Evolutionary conservation across 2,888 invertebrate genomes (phyloP).

Genomic region (Spisula subtruncata): DNA sequence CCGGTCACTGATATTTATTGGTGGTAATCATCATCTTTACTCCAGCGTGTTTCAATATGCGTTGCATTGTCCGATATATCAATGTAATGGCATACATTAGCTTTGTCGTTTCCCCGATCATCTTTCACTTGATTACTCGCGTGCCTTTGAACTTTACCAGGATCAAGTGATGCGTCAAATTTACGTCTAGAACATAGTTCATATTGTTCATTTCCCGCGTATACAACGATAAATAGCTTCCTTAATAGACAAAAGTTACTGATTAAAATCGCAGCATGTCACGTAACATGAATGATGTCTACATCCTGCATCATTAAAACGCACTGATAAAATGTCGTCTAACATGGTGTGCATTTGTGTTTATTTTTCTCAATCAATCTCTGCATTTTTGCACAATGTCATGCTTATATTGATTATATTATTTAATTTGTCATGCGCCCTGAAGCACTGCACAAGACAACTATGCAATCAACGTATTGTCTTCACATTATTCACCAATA

Average conservation of each 20-base stretch:
- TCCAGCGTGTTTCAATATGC: background rate
- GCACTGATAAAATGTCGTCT: background rate
- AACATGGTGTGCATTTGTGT: background rate
- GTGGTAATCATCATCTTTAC: background rate
- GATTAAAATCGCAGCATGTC: background rate
- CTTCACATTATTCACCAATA: no score
- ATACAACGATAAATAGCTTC: slow-evolving; percentile 9
- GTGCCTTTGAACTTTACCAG: background rate
- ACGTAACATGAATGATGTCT: background rate
- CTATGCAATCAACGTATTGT: no score
- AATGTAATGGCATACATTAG: background rate
- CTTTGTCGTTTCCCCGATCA: background rate
- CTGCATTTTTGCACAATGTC: background rate
- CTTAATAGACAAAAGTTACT: background rate
- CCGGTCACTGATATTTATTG: background rate
- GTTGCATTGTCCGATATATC: background rate
- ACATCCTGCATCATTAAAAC: background rate
- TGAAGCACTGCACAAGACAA: no score
- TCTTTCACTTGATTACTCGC: background rate
- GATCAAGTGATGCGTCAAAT: background rate
- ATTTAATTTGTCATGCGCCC: no score
- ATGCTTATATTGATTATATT: no score
- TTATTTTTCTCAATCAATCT: background rate
- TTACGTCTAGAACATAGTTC: no score
- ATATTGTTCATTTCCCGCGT: background rate